Evolutionary conservation across 2,797 vertebrate genomes (phyloP).

Genomic region (Molothrus ater): DNA sequence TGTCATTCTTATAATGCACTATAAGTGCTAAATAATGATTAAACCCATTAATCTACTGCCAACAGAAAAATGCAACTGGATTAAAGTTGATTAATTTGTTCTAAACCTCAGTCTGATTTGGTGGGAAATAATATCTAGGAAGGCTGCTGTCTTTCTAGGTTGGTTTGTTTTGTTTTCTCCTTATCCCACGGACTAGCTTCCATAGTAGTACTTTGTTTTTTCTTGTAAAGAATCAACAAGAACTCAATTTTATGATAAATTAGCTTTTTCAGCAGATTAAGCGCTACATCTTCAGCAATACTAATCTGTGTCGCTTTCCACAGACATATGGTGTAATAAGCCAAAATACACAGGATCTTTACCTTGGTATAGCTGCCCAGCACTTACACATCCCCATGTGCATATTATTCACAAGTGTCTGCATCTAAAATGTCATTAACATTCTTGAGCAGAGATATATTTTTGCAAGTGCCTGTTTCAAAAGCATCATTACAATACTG

Average conservation of each 20-base stretch:
- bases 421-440: not conserved
- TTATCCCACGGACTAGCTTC: not conserved
- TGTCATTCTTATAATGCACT: not conserved
- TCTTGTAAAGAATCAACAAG: not conserved
- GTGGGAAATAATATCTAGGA: not conserved
- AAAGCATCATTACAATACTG: not conserved
- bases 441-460: not conserved
- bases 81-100: conserved; percentile 30
- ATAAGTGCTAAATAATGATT: not conserved
- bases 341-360: not conserved
- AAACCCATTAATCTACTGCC: conserved; percentile 12
- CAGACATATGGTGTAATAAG: not conserved
- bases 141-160: not conserved
- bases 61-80: conserved; percentile 4
- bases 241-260: not conserved
- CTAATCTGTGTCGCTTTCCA: not conserved
- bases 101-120: not conserved
- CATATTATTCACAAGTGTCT: not conserved
- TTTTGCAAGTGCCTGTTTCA: not conserved
- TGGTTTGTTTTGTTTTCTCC: not conserved
- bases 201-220: not conserved
- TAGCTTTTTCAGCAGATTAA: not conserved
- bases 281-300: not conserved
- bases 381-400: not conserved
- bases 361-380: not conserved